Base-by-base conservation (phyloP, 1,140 invertebrate genomes). In the Laodelphax striatellus region DNA sequence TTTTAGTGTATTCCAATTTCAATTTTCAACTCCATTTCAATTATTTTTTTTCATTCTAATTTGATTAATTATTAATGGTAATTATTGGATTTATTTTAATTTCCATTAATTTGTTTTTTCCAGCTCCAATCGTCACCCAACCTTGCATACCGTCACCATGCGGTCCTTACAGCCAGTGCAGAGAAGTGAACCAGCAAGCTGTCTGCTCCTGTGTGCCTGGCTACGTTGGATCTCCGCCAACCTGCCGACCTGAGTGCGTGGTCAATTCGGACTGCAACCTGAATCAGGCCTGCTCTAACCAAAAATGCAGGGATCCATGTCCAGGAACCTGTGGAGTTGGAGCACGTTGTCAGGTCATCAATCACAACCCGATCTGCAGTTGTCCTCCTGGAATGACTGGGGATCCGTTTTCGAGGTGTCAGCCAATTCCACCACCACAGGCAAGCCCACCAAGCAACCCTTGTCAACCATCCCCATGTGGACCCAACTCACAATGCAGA, bases 361-460 rank as follows among this genome's bases (percentile, higher is more conserved):
- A 82, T 68, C 82, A 85, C 65, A 77, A 72, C 44, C 79, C 82
- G 16, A 74, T 80, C 22, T 85, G 87, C 69, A 80, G 79, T 67
- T 90, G 87, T 68, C 76, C 77, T 16, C 65, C 76, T 50, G 78
- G 80, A 60, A 84, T 79, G 70, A 79, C 79, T 58, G 86, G 88
- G 44, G 84, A 90, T 78, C 86, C 88, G 44, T 87, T 88, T 64
- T 70, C 80, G 22, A 74, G 79, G 63, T 89, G 88, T 69, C 71
- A 72, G 52, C 66, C 68, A 44, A 68, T 78, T 66, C 72, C 77
- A 73, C 75, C 82, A 79, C 77, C 61, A 71, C 75, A 41, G 59
- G 70, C 21, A 73, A 75, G 28, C 77, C 72, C 66, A 74, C 76
- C 61, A 79, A 79, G 24, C 43, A 67, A 75, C 55, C 74, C 77